Base-by-base conservation (phyloP, 2,797 vertebrate genomes). In the Phrynocephalus forsythii region DNA sequence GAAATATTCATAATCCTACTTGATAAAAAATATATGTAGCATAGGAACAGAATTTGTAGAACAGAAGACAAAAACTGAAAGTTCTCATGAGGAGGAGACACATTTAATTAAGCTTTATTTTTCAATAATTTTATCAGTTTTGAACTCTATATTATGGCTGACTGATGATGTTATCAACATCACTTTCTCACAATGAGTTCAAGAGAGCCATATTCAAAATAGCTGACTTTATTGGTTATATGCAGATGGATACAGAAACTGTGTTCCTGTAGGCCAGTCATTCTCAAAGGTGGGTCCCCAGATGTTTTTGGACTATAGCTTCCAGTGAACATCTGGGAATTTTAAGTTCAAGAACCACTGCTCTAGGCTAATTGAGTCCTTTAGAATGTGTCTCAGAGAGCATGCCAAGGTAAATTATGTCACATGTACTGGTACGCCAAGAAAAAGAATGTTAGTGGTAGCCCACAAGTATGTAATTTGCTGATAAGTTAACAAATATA, bases 141-240 rank as follows among this genome's bases (percentile, higher is more conserved):
- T 1, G n/a, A 63, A 63, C 2, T 3, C 33, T 50, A 18, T 75
- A 8, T 3, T 52, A 83, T 3, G n/a, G 2, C 38, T 82, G 5
- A 81, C 78, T 82, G 69, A 75, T 72, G 13, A 82, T 87, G 63
- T 5, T 1, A 80, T 33, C 86, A 82, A n/a, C 78, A 79, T 71
- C 88, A 52, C n/a, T 33, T 88, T 48, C 15, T 82, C 72, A 2
- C 88, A 66, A 69, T 87, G 69, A 30, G 0, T 10, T 1, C 30
- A 89, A 38, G 89, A 92, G 84, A 88, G 90, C 60, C 2, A 84
- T 93, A 95, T 96, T 93, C 93, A 94, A 75, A 94, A 69, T 84
- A 93, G 83, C 86, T 94, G 88, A 91, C 68, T 95, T 94, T 91
- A 92, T 87, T 93, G 82, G 87, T 69, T 90, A n/a, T 48, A 86